Conservation (phyloP, 2,113 vertebrate species). For the Trogon melanurus region DNA sequence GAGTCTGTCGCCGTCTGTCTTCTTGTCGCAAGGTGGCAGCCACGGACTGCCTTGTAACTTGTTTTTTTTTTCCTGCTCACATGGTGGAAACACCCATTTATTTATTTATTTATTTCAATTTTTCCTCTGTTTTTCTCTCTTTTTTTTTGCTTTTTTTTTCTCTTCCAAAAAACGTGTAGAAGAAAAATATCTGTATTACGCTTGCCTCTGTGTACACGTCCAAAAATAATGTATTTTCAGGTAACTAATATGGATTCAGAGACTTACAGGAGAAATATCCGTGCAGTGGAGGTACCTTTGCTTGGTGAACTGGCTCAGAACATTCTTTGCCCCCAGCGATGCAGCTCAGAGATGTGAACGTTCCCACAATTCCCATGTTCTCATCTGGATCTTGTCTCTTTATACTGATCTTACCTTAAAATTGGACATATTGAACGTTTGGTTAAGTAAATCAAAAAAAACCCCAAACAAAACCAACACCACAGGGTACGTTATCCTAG, state of each 20-base stretch:
- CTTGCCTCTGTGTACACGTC: background rate
- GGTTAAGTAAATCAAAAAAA: background rate
- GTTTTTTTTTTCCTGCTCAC: background rate
- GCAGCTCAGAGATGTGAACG: background rate
- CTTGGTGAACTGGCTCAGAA: fast-evolving
- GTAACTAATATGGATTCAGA: background rate
- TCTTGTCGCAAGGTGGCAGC: slow-evolving; percentile 65
- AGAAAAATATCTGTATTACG: fast-evolving
- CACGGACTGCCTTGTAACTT: background rate
- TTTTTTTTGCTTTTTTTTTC: background rate
- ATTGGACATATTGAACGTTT: background rate
- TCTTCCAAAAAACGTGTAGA: fast-evolving
- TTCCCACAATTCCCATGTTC: background rate
- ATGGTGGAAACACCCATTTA: background rate
- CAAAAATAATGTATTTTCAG: background rate
- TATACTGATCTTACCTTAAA: background rate
- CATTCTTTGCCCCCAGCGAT: background rate
- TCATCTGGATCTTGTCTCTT: background rate
- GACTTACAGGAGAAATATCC: background rate
- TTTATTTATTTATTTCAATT: too few species aligned
- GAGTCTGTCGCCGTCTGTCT: fast-evolving
- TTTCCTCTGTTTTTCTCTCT: background rate
- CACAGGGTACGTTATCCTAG: background rate
- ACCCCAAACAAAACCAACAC: background rate
- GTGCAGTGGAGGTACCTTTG: background rate